Conservation (phyloP, 1,140 invertebrate species). For the Cecropterus lyciades region DNA sequence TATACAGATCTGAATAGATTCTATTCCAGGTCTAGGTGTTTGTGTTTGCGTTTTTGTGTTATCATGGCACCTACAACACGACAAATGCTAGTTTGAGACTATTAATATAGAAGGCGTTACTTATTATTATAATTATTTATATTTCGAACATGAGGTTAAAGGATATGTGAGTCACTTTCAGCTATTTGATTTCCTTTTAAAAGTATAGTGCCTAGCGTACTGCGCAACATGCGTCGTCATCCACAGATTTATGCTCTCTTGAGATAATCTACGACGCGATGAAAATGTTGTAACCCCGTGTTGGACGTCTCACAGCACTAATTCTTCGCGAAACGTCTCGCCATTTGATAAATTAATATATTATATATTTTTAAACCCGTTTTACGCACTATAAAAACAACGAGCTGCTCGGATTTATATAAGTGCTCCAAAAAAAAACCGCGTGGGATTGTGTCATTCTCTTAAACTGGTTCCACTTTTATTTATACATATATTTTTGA, state of each 20-base stretch:
- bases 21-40: too few relatives aligned
- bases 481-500: conserved; percentile 47
- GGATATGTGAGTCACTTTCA: conserved; percentile 45
- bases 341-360: conserved; percentile 46
- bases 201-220: conserved; percentile 38
- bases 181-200: conserved; percentile 37
- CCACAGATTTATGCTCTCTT: conserved; percentile 49
- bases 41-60: too few relatives aligned
- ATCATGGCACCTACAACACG: too few relatives aligned
- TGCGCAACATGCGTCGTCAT: conserved; percentile 44
- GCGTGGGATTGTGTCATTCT: conserved; percentile 58
- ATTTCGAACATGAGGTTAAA: conserved; percentile 12
- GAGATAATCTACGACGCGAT: conserved; percentile 35
- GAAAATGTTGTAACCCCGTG: conserved; percentile 42
- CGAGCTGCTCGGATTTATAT: conserved; percentile 53
- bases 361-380: conserved; percentile 48
- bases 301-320: conserved; percentile 33
- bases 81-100: too few relatives aligned
- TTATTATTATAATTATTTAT: too few relatives aligned
- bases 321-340: conserved; percentile 45
- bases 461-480: conserved; percentile 49
- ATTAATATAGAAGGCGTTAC: too few relatives aligned
- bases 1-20: too few relatives aligned
- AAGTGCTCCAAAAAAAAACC: conserved; percentile 58
- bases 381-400: conserved; percentile 55